Evolutionary conservation across 2,888 invertebrate species (phyloP).

Genomic region (Mantis religiosa): DNA sequence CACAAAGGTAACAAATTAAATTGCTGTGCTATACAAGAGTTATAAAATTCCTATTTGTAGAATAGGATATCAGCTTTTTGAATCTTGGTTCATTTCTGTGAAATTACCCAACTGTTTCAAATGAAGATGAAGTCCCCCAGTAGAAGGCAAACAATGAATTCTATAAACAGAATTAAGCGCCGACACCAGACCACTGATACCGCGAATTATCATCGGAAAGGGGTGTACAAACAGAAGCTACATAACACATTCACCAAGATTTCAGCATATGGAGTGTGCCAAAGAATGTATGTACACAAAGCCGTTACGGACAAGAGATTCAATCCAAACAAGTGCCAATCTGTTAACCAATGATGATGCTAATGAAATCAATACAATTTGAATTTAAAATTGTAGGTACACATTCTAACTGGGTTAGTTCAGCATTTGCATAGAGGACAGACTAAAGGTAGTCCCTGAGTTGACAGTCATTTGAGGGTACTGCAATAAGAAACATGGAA

Average conservation of each 20-base stretch:
- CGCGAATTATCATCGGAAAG: neutral
- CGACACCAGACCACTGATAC: neutral
- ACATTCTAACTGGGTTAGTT: neutral
- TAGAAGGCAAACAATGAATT: too few relatives aligned
- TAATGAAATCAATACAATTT: slow-evolving; percentile 4
- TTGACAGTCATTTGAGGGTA: neutral
- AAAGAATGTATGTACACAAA: neutral
- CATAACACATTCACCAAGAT: neutral
- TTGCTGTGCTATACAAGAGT: too few relatives aligned
- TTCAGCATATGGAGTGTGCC: neutral
- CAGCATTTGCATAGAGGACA: neutral
- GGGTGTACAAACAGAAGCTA: neutral
- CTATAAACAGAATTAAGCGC: too few relatives aligned
- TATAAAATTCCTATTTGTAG: too few relatives aligned
- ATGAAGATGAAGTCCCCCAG: too few relatives aligned
- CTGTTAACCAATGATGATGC: slow-evolving; percentile 2
- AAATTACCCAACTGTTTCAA: too few relatives aligned
- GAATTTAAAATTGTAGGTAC: neutral
- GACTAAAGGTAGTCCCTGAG: neutral
- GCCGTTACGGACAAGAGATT: neutral
- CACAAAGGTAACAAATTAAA: too few relatives aligned
- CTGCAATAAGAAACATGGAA: neutral
- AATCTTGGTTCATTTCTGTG: too few relatives aligned
- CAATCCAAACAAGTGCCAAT: neutral
- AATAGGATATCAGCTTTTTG: too few relatives aligned